Evolutionary conservation across 2,888 invertebrate genomes (phyloP).

Genomic region (Euplagia quadripunctaria): DNA sequence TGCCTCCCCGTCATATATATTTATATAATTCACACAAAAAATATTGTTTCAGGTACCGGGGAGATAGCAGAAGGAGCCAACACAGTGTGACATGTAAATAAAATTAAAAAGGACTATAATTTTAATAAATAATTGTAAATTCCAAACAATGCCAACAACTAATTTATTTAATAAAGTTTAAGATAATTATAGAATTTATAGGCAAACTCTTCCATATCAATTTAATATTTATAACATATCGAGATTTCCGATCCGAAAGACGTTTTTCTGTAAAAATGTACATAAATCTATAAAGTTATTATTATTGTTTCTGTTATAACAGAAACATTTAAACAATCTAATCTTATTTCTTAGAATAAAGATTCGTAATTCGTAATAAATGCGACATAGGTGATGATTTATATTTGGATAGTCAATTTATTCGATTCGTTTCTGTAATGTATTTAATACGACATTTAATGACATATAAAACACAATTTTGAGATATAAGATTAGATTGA

Average conservation of each 20-base stretch:
- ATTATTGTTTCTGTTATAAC: not conserved
- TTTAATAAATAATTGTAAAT: conserved; percentile 61
- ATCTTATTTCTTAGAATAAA: not conserved
- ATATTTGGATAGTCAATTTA: too few species aligned
- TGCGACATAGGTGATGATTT: not conserved
- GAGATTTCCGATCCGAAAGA: conserved; percentile 28
- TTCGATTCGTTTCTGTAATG: too few species aligned
- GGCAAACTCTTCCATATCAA: conserved; percentile 76
- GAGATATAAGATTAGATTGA: too few species aligned
- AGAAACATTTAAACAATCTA: not conserved
- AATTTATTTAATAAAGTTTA: conserved; percentile 35
- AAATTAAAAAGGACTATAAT: conserved; percentile 56
- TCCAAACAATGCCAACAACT: conserved; percentile 72
- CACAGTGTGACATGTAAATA: conserved; percentile 56
- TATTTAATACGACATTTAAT: too few species aligned
- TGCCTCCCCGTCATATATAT: too few species aligned
- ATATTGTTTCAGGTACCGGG: conserved; percentile 74
- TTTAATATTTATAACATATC: conserved; percentile 47
- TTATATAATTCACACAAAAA: too few species aligned
- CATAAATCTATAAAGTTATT: not conserved
- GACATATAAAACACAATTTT: too few species aligned
- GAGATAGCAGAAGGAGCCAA: conserved; percentile 73
- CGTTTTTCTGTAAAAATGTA: conserved; percentile 30
- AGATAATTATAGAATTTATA: conserved; percentile 56
- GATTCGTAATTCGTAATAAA: not conserved